Conservation (phyloP, 2,888 invertebrate species). For the Cheiracanthium punctorium region DNA sequence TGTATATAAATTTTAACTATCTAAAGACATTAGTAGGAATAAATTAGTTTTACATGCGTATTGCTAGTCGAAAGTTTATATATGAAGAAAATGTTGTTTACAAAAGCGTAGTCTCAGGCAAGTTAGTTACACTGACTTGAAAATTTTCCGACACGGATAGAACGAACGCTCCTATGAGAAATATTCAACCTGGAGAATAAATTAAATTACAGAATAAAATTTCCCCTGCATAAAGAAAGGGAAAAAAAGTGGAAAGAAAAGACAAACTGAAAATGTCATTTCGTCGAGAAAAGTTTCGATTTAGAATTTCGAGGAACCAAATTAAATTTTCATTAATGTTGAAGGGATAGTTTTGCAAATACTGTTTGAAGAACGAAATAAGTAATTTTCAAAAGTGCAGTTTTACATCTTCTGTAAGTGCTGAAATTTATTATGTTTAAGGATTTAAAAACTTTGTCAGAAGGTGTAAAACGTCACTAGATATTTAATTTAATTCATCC, state of each 20-base stretch:
- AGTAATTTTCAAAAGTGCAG: background rate
- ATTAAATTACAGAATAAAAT: background rate
- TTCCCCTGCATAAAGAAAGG: background rate
- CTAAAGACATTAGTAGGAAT: too few species aligned
- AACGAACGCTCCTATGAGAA: background rate
- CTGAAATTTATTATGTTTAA: conserved; percentile 7
- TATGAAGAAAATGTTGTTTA: too few species aligned
- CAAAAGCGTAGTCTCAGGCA: too few species aligned
- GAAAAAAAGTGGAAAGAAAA: background rate
- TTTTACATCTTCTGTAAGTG: background rate
- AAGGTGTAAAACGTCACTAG: background rate
- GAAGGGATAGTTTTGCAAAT: background rate
- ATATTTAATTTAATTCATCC: background rate
- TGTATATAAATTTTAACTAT: too few species aligned
- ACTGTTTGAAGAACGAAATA: background rate
- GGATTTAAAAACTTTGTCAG: background rate
- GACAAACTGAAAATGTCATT: background rate
- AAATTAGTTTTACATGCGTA: too few species aligned
- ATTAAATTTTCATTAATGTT: conserved; percentile 8
- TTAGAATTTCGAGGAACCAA: background rate
- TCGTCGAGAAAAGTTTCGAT: background rate
- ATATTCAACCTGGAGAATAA: background rate
- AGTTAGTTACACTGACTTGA: too few species aligned
- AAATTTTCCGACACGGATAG: too few species aligned
- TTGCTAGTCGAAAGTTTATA: too few species aligned